phyloP scores from a whole-genome alignment of 2,113 vertebrate species.

The Mellivora capensis region DNA sequence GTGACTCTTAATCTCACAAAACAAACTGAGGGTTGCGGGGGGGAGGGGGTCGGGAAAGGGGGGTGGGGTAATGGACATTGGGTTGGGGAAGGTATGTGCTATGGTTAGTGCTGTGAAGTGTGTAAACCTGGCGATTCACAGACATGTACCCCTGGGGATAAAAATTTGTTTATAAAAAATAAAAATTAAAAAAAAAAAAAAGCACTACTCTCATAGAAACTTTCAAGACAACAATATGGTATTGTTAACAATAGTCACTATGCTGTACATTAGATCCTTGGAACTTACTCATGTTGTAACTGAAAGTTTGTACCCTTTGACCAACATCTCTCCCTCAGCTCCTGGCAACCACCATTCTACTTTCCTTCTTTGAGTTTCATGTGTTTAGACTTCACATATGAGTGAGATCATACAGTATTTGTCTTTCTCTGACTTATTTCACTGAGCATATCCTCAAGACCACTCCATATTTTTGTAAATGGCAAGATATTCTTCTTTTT shows the following conservation, averaged over 20 bases:
- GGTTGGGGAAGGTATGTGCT: too few species aligned
- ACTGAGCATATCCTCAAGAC: background rate
- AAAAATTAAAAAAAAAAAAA: too few species aligned
- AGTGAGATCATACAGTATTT: background rate
- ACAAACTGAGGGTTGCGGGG: too few species aligned
- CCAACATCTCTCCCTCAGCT: background rate
- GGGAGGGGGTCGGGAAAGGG: too few species aligned
- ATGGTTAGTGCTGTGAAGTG: too few species aligned
- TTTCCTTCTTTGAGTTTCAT: background rate
- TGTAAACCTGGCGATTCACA: too few species aligned
- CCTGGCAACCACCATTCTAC: background rate
- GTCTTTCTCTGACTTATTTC: background rate
- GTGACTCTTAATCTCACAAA: too few species aligned
- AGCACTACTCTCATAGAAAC: background rate
- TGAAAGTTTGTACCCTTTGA: background rate
- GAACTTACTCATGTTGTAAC: background rate
- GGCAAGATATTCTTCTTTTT: too few species aligned
- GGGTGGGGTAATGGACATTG: too few species aligned
- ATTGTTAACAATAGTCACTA: background rate
- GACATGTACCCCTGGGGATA: too few species aligned
- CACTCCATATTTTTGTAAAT: background rate
- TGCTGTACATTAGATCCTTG: rapidly evolving
- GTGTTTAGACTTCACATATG: background rate
- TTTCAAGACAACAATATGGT: background rate
- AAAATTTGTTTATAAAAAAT: too few species aligned